Conservation (phyloP, 2,888 invertebrate species). For the Herminia tarsipennalis region DNA sequence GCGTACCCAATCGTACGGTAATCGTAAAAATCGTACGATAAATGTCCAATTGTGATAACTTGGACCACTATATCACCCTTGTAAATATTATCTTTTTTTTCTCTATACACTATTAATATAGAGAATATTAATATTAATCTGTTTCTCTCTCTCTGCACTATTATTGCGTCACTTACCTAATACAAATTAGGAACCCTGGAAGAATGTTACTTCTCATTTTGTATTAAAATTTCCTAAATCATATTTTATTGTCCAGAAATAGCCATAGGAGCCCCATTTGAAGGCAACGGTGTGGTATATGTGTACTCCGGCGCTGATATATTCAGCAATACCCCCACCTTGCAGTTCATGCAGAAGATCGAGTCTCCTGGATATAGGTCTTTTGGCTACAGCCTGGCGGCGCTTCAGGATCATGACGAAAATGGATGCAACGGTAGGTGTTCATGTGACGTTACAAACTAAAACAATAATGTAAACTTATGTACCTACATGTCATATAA, state of each 20-base stretch:
- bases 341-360: conserved; percentile 38
- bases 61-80: too few species aligned
- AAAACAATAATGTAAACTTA: neutral
- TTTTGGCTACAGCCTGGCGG: conserved; percentile 58
- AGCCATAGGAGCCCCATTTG: conserved; percentile 67
- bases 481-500: too few species aligned
- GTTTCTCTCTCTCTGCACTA: too few species aligned
- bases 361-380: conserved; percentile 6
- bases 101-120: too few species aligned
- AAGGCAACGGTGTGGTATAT: conserved; percentile 60
- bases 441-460: neutral
- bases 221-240: neutral
- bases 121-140: too few species aligned
- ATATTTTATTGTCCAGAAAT: conserved; percentile 51
- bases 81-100: too few species aligned
- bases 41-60: too few species aligned
- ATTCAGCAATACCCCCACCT: conserved; percentile 8
- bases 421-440: conserved; percentile 64
- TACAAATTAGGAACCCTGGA: too few species aligned
- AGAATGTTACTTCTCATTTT: too few species aligned
- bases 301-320: conserved; percentile 59
- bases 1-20: too few species aligned
- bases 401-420: conserved; percentile 46
- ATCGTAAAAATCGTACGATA: too few species aligned
- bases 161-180: too few species aligned